Conservation (phyloP, 2,113 vertebrate genomes). For the Centropus unirufus region DNA sequence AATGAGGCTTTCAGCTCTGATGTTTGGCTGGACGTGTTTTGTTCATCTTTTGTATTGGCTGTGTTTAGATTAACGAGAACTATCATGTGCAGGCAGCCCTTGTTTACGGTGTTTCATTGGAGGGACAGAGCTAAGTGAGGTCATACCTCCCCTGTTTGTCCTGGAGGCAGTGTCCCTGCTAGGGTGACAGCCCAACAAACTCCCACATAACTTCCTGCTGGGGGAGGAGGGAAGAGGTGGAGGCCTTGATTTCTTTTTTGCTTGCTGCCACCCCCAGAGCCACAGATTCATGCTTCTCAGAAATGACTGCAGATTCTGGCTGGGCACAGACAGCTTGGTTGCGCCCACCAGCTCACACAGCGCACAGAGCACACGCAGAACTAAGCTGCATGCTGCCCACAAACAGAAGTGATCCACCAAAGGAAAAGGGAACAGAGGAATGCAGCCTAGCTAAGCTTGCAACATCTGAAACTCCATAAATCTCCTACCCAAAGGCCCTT, state of each 20-base stretch:
- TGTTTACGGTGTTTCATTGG: background rate
- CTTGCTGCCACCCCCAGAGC: background rate
- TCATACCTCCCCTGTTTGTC: slow-evolving; percentile 39
- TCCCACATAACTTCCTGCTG: background rate
- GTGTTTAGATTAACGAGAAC: slow-evolving; percentile 32
- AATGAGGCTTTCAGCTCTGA: background rate
- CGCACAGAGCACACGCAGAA: background rate
- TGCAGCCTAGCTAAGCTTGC: accelerated
- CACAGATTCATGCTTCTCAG: background rate
- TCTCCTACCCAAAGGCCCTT: background rate
- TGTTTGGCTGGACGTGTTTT: background rate
- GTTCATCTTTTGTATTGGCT: slow-evolving; percentile 5
- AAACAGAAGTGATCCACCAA: background rate
- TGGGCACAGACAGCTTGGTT: accelerated
- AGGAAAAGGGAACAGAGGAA: background rate
- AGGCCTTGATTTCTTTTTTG: background rate
- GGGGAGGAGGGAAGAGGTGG: slow-evolving; percentile 10
- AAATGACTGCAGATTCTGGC: background rate
- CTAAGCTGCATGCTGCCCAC: background rate
- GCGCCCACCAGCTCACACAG: accelerated
- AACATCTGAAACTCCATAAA: background rate
- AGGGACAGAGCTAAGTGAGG: background rate
- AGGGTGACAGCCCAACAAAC: background rate
- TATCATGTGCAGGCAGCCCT: background rate
- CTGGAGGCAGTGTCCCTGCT: background rate